phyloP scores from a whole-genome alignment of 2,113 vertebrate genomes.

The Zosterops pallidus region DNA sequence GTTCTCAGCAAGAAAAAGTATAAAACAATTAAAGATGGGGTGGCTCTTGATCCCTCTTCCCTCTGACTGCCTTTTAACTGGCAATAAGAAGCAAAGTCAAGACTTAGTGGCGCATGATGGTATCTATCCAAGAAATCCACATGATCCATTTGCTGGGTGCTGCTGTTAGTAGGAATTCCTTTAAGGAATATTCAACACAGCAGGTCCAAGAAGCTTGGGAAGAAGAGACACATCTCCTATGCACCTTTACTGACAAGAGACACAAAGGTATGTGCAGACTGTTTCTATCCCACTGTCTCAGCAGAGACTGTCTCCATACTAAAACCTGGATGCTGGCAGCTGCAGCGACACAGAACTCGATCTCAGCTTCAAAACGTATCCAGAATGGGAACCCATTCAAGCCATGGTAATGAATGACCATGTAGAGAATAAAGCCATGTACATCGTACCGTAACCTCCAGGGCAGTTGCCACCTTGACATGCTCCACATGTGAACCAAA shows the following conservation, averaged over 20 bases:
- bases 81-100: not conserved
- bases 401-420: not conserved
- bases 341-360: not conserved
- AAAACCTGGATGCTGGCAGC: not conserved
- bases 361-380: not conserved
- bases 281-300: not conserved
- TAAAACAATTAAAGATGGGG: not conserved
- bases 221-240: not conserved
- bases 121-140: not conserved
- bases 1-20: not conserved
- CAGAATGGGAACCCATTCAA: not conserved
- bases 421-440: not conserved
- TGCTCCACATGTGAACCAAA: fast-evolving
- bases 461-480: not conserved
- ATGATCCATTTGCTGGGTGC: not conserved
- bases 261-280: fast-evolving
- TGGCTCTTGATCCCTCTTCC: not conserved
- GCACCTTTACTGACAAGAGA: not conserved
- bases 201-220: not conserved
- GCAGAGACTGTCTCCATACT: not conserved
- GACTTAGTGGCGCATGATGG: not conserved
- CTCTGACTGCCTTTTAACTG: not conserved
- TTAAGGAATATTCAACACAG: not conserved
- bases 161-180: not conserved
- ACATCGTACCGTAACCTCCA: not conserved